Evolutionary conservation across 1,140 invertebrate genomes (phyloP).

Genomic region (Phymastichus coffea): DNA sequence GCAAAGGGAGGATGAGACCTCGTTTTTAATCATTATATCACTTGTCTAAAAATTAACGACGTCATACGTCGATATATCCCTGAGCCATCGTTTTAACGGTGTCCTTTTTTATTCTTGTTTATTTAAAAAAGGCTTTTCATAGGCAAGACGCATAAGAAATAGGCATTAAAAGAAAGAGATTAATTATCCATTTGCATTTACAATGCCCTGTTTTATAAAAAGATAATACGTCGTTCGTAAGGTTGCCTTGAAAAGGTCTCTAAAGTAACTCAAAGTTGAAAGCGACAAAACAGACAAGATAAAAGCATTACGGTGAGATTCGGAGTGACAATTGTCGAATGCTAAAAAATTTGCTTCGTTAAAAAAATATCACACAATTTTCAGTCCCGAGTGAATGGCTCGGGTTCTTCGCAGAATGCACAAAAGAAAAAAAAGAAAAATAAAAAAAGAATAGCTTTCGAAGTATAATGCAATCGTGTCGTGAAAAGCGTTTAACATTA

Average conservation of each 20-base stretch:
- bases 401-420: not conserved
- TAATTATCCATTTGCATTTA: conserved; percentile 12
- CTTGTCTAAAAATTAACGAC: not conserved
- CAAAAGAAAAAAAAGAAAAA: not conserved
- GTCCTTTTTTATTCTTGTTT: too few species aligned
- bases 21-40: not conserved
- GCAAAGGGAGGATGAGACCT: not conserved
- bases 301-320: conserved; percentile 13
- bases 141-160: too few species aligned
- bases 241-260: conserved; percentile 8
- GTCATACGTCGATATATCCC: conserved; percentile 2
- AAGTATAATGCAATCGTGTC: too few species aligned
- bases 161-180: too few species aligned
- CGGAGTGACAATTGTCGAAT: conserved; percentile 1
- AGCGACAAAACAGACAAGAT: too few species aligned
- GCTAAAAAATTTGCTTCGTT: conserved; percentile 8
- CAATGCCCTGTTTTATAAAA: not conserved
- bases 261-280: conserved; percentile 18
- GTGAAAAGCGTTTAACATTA: conserved; percentile 20
- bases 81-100: not conserved
- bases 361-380: conserved; percentile 26
- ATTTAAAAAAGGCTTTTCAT: too few species aligned
- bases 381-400: not conserved
- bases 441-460: not conserved
- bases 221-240: conserved; percentile 15